A percentile compares a stretch with the other conserved stretches of the same genome.
Evolutionary conservation across 2,113 vertebrate species (phyloP).

Genomic region (Lophochroa leadbeateri): DNA sequence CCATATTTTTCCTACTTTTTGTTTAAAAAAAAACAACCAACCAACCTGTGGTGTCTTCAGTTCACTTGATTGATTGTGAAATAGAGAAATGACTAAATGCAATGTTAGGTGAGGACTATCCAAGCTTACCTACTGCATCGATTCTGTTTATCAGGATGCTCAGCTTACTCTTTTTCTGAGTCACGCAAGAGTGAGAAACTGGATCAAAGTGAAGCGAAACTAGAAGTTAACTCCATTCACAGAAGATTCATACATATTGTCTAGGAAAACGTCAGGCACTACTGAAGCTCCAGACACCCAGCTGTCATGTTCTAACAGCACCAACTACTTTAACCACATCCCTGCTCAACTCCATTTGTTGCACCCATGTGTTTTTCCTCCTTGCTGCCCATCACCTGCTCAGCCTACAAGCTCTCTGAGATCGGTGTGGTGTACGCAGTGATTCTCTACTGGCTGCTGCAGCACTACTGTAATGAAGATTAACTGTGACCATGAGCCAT

Average conservation of each 20-base stretch:
- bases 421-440: not conserved
- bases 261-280: not conserved
- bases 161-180: not conserved
- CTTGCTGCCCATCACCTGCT: not conserved
- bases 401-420: accelerated
- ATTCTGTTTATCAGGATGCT: not conserved
- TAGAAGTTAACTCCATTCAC: not conserved
- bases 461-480: not conserved
- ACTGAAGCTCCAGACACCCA: not conserved
- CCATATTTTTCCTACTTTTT: not conserved
- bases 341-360: not conserved
- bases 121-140: not conserved
- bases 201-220: not conserved
- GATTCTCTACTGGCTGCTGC: not conserved
- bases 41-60: not conserved
- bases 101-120: not conserved
- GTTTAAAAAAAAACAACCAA: not conserved
- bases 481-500: not conserved
- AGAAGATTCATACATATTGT: not conserved
- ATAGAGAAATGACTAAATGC: not conserved
- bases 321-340: accelerated
- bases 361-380: not conserved
- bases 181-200: not conserved
- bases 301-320: not conserved
- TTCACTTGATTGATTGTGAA: not conserved